Evolutionary conservation across 2,888 invertebrate species (phyloP).

Genomic region (Didymodactylos carnosus): DNA sequence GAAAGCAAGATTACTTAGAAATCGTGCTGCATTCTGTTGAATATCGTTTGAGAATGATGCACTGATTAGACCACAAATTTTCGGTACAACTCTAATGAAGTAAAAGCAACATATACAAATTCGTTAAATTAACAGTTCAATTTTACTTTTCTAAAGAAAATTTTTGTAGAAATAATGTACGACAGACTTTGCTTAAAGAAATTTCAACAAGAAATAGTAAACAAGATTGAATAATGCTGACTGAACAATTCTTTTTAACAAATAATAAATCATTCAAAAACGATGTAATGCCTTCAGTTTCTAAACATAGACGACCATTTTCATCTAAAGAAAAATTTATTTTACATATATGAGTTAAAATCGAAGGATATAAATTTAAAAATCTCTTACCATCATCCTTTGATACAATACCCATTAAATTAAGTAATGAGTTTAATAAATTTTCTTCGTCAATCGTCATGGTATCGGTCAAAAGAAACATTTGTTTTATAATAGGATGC

Average conservation of each 20-base stretch:
- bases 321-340: background rate
- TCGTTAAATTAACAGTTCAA: background rate
- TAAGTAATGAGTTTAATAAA: background rate
- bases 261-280: background rate
- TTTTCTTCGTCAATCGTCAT: background rate
- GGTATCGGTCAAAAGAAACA: background rate
- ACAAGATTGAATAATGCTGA: background rate
- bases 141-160: background rate
- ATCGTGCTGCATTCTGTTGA: background rate
- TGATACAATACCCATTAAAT: background rate
- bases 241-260: background rate
- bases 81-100: too few relatives aligned
- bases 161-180: background rate
- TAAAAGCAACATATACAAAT: too few relatives aligned
- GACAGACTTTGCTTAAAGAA: background rate
- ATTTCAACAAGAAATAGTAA: background rate
- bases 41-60: too few relatives aligned
- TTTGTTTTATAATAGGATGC: slow-evolving; percentile 1
- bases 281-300: background rate
- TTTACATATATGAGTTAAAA: background rate
- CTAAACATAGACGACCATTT: background rate
- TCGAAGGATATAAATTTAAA: background rate
- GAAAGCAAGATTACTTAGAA: background rate
- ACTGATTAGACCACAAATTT: too few relatives aligned
- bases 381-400: slow-evolving; percentile 1